Base-by-base conservation (phyloP, 2,888 invertebrate species). In the Oeneis ivallda region DNA sequence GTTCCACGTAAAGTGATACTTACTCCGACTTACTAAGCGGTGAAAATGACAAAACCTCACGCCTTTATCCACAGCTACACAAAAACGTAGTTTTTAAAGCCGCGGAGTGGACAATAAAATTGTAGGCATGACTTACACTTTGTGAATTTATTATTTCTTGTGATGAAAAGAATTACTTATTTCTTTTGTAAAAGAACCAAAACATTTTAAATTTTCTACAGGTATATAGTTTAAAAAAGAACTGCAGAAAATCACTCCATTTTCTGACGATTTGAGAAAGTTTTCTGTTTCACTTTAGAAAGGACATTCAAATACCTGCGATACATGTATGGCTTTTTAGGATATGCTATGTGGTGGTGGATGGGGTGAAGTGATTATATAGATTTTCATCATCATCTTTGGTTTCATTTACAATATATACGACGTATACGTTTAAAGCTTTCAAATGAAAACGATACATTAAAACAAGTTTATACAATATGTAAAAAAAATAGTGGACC, bases 1-100 rank as follows among this genome's bases (percentile, higher is more conserved):
- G 41, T 64, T 67, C 61, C 19, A 50, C 8, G 64, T 34, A 67
- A 60, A 26, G 45, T 52, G 49, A 50, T 56, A 64, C 64, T 43
- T 56, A 64, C 64, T 43, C 17, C 8, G 45, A 60, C 64, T 65
- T 60, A 65, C 64, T 26, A 45, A 60, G 54, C 54, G 47, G 37
- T 60, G 53, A 59, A 64, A 64, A 53, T 53, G 58, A 45, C 54
- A 56, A 49, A 59, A 56, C 56, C 56, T 56, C 39, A 56, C 19
- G 56, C 56, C 56, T 56, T 56, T 56, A 41, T 56, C 56, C 56
- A 13, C 54, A 39, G 56, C 56, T 41, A 11, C 56, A 56, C 56
- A 56, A 41, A 41, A 56, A 56, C 56, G 56, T 26, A 56, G 39
- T 56, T 56, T 56, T 56, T 56, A 56, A 41, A 56, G 39, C 19